These are phyloP conservation scores for Champsocephalus esox DNA, from an alignment of 2,797 vertebrate species.

Conservation along the genomic window DNA sequence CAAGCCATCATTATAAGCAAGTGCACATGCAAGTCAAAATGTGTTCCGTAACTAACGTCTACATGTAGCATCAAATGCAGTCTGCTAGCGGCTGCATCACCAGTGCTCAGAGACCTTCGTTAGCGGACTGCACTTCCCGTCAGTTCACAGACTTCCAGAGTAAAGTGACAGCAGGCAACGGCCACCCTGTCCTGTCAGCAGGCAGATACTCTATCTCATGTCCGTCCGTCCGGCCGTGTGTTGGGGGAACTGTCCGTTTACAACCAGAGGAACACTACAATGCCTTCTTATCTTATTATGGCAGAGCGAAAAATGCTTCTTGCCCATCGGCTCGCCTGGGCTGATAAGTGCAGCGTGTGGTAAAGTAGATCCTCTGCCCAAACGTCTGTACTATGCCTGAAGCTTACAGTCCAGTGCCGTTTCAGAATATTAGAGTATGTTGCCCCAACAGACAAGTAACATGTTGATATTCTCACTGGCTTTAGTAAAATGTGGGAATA, in stretches of 20 bases:
- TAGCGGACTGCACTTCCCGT: constrained; percentile 7
- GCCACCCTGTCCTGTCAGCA: constrained; percentile 22
- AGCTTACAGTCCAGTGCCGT: not conserved
- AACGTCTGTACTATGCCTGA: not conserved
- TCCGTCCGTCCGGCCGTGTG: constrained; percentile 5
- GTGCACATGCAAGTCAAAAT: not conserved
- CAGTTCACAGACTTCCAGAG: constrained; percentile 6
- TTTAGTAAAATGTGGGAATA: not conserved
- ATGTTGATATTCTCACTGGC: not conserved
- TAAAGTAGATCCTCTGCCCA: too few species aligned
- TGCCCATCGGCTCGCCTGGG: not conserved
- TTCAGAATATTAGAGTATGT: not conserved
- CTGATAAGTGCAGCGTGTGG: constrained; percentile 9
- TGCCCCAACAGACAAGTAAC: not conserved
- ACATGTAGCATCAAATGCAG: not conserved
- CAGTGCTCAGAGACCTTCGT: not conserved
- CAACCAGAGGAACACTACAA: constrained; percentile 7
- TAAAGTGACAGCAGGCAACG: constrained; percentile 22
- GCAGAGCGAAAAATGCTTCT: constrained; percentile 31
- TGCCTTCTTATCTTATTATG: constrained; percentile 46
- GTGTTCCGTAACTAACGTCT: not conserved
- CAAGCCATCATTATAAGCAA: not conserved
- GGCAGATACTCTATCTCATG: constrained; percentile 24
- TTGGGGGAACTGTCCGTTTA: not conserved
- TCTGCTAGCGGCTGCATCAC: not conserved